Evolutionary conservation across 2,113 vertebrate species (phyloP), one percentile per base, ranked within the genome.

Genomic region (Anhinga rufa): DNA sequence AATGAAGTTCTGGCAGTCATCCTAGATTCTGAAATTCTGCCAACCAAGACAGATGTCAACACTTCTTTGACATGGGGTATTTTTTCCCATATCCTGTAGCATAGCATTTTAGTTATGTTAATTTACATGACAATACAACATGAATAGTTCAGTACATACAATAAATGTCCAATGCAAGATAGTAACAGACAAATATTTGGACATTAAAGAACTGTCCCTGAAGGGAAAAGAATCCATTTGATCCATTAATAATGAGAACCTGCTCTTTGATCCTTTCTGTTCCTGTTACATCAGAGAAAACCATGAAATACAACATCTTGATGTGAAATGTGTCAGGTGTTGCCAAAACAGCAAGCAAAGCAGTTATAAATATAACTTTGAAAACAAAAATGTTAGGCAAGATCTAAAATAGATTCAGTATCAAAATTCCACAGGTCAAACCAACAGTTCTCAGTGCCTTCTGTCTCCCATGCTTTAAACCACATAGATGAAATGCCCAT

Each of bases 181-280:
- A 24, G 10, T 38, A 92, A 36, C 6, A 86, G 65, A 79, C 19
- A 82, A 91, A 71, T 95, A 93, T 82, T 92, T 87, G 65, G 78
- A 89, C 5, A 40, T 76, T 64, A 71, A 86, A 84, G 42, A 91
- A 20, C 4, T 31, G 31, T 68, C 24, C 36, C 57, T 49, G 44
- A 84, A 84, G 70, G 57, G 44, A 82, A 61, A 91, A 79, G 0
- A 91, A 72, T 82, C 18, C 6, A 64, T 95, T 95, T 96, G 84
- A 95, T 97, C 70, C 36, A 97, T 95, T 97, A 95, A 87, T 96
- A 94, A 95, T 92, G 89, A 95, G 74, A 79, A 72, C 6, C 61
- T 79, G 14, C 19, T 92, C 78, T 96, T 95, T 97, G 94, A 97
- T 96, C 74, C n/a, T 92, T 91, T 94, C 74, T 92, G 29, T 75